A percentile compares a stretch with the other conserved stretches of the same genome.
These are phyloP conservation scores for Hypolimnas misippus DNA, from an alignment of 2,888 invertebrate genomes.

Conservation along the genomic window DNA sequence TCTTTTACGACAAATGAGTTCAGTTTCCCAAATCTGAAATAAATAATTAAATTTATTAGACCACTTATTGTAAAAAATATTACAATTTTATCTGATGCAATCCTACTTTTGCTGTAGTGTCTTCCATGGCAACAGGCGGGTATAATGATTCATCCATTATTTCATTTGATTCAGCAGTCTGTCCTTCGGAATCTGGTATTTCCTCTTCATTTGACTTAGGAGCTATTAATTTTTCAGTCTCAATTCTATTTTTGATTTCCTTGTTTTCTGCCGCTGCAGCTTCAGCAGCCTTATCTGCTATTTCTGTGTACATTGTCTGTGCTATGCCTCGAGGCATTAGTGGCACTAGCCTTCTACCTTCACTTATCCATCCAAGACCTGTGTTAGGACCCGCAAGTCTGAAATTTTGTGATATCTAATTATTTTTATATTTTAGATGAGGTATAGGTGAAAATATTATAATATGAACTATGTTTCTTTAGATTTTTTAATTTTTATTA, in stretches of 20 bases:
- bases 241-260: conserved; percentile 67
- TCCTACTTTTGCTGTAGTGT: conserved; percentile 69
- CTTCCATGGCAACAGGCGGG: conserved; percentile 77
- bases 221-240: conserved; percentile 66
- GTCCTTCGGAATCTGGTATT: conserved; percentile 59
- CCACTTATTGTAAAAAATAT: neutral
- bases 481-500: too few species aligned
- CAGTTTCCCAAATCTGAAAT: conserved; percentile 74
- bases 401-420: neutral
- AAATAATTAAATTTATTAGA: neutral
- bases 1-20: conserved; percentile 72
- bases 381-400: conserved; percentile 88
- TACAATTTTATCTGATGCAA: neutral
- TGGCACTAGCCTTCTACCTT: conserved; percentile 93
- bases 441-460: too few species aligned
- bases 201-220: conserved; percentile 68
- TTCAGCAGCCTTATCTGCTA: conserved; percentile 91
- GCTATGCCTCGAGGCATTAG: conserved; percentile 92
- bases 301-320: conserved; percentile 91
- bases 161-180: conserved; percentile 66
- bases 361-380: conserved; percentile 92
- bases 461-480: too few species aligned
- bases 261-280: conserved; percentile 68
- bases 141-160: conserved; percentile 61
- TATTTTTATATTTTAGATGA: neutral